Percentiles rank a stretch among this genome's conserved stretches.
These are phyloP conservation scores for Uromys caudimaculatus DNA, from an alignment of 2,797 vertebrate species.

Conservation along the genomic window DNA sequence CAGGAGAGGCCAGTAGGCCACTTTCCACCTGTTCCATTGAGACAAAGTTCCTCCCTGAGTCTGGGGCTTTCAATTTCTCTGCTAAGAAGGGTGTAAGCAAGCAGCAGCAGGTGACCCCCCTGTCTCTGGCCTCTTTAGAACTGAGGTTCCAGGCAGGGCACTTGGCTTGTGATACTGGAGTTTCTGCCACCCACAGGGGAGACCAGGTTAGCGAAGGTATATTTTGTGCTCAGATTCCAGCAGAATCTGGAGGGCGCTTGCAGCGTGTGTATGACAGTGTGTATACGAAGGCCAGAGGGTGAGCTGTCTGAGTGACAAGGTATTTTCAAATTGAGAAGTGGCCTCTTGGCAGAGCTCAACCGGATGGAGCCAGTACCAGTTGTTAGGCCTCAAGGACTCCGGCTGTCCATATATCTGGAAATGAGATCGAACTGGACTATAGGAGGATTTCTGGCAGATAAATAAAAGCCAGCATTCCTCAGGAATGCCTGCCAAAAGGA, in stretches of 20 bases:
- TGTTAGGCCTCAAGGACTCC: not conserved
- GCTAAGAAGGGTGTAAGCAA: too few relatives aligned
- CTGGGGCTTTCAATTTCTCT: not conserved
- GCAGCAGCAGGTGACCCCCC: not conserved
- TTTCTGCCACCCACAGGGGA: not conserved
- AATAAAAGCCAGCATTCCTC: not conserved
- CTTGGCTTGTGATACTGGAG: not conserved
- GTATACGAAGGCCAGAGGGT: not conserved
- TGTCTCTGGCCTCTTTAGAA: not conserved
- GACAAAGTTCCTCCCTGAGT: not conserved
- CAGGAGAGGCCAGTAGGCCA: not conserved
- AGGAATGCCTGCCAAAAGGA: not conserved
- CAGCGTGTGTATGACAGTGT: too few relatives aligned
- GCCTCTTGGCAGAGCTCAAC: not conserved
- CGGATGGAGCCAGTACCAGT: not conserved
- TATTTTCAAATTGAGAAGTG: slow-evolving; percentile 19
- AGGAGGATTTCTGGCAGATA: not conserved
- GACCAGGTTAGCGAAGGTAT: not conserved
- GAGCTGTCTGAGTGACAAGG: not conserved
- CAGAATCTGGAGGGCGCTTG: not conserved
- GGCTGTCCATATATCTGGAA: not conserved
- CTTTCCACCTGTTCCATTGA: not conserved
- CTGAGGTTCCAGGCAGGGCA: not conserved
- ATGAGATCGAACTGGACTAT: not conserved
- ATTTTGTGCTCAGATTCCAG: not conserved